Percentiles rank a stretch among this genome's conserved stretches.
Evolutionary conservation across 2,888 invertebrate species (phyloP).

Genomic region (Neria commutata): DNA sequence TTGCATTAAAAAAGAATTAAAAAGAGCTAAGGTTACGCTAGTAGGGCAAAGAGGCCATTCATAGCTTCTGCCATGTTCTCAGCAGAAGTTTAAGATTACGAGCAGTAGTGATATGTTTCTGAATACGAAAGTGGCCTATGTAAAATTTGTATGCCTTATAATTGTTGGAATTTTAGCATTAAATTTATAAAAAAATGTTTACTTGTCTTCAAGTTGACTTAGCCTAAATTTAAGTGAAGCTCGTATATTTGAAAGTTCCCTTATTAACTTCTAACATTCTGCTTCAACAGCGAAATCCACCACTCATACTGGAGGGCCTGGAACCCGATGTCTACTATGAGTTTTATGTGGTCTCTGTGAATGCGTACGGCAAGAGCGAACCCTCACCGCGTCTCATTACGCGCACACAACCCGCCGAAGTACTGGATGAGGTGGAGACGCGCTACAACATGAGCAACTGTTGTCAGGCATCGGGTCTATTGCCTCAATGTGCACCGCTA

Average conservation of each 20-base stretch:
- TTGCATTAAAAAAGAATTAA: too few species aligned
- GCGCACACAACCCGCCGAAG: slow-evolving; percentile 66
- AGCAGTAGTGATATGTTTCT: too few species aligned
- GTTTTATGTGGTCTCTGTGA: slow-evolving; percentile 79
- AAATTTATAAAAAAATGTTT: too few species aligned
- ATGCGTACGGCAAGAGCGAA: slow-evolving; percentile 79
- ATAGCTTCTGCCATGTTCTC: too few species aligned
- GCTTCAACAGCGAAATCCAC: slow-evolving; percentile 66
- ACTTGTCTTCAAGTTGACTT: too few species aligned
- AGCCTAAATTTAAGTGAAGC: too few species aligned
- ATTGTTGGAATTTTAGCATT: too few species aligned
- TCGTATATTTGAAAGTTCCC: background rate
- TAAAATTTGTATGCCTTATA: too few species aligned
- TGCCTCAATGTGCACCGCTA: slow-evolving; percentile 72
- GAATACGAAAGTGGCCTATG: too few species aligned
- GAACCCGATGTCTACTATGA: slow-evolving; percentile 79
- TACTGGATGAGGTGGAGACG: slow-evolving; percentile 60
- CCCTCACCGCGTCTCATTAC: slow-evolving; percentile 79
- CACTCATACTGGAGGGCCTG: slow-evolving; percentile 76
- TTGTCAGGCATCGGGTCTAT: slow-evolving; percentile 71
- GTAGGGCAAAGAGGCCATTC: too few species aligned
- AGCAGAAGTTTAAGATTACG: too few species aligned
- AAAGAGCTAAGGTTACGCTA: too few species aligned
- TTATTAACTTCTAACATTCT: background rate
- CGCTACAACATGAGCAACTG: slow-evolving; percentile 81